Conservation (phyloP, 1,140 invertebrate species). For the Cydia splendana region DNA sequence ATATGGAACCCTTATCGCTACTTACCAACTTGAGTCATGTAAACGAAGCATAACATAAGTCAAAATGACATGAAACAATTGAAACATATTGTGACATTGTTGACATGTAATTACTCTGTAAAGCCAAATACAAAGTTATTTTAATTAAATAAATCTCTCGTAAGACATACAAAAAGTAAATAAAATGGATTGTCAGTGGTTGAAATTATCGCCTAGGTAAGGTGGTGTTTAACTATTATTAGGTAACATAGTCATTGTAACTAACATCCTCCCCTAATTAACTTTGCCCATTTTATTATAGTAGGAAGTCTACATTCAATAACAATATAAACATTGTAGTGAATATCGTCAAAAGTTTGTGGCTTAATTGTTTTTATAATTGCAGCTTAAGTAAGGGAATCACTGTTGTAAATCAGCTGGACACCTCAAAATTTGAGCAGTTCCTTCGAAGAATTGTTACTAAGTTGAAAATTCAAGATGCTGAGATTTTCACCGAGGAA, state of each 20-base stretch:
- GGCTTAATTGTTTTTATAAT: conserved; percentile 10
- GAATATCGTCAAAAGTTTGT: no score
- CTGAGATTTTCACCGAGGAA: conserved; percentile 66
- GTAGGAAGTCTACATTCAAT: not conserved
- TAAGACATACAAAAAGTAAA: not conserved
- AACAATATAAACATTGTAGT: not conserved
- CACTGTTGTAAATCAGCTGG: conserved; percentile 55
- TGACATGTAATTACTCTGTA: conserved; percentile 15
- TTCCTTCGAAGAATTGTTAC: conserved; percentile 61
- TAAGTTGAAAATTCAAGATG: conserved; percentile 59
- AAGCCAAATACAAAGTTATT: no score
- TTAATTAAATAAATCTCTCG: not conserved
- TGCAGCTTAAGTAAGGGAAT: conserved; percentile 67
- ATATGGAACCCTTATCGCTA: not conserved
- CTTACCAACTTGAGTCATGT: not conserved
- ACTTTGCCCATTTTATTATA: not conserved
- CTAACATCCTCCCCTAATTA: not conserved
- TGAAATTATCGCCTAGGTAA: conserved; percentile 38
- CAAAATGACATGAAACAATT: not conserved
- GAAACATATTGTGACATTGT: no score
- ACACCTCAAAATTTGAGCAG: conserved; percentile 66
- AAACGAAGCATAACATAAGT: not conserved
- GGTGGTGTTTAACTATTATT: not conserved
- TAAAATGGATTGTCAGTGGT: conserved; percentile 46
- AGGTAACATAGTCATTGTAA: not conserved